Conservation (phyloP, 2,888 invertebrate species). For the Polyommatus icarus region DNA sequence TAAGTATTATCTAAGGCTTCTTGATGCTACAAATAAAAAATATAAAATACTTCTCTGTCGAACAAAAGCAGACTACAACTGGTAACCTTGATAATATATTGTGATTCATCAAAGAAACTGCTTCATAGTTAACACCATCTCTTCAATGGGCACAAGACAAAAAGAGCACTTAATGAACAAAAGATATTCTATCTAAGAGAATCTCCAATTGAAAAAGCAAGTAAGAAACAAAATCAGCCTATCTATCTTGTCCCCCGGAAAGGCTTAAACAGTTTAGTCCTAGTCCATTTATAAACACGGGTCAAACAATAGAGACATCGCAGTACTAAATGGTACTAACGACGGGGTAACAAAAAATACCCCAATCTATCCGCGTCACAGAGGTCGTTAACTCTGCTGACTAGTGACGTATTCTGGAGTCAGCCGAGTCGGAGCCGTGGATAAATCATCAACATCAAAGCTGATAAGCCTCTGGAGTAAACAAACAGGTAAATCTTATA, state of each 20-base stretch:
- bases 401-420: slow-evolving; percentile 23
- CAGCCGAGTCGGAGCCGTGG: slow-evolving; percentile 23
- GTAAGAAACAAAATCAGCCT: neutral
- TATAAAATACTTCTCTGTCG: neutral
- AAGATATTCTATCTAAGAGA: neutral
- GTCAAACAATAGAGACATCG: slow-evolving; percentile 5
- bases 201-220: neutral
- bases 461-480: slow-evolving; percentile 26
- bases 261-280: slow-evolving; percentile 1
- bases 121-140: neutral
- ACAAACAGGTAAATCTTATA: slow-evolving; percentile 29
- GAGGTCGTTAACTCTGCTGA: slow-evolving; percentile 37
- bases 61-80: neutral
- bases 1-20: neutral
- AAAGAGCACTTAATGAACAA: neutral
- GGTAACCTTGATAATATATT: too few relatives aligned
- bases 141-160: neutral
- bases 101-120: too few relatives aligned
- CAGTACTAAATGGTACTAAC: neutral
- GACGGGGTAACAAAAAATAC: slow-evolving; percentile 33
- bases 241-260: slow-evolving; percentile 4
- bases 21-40: neutral
- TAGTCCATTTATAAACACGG: slow-evolving; percentile 11
- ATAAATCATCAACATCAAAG: slow-evolving; percentile 34
- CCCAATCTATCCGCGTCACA: slow-evolving; percentile 35